Evolutionary conservation across 2,113 vertebrate species (phyloP).

Genomic region (Arizona elegans): DNA sequence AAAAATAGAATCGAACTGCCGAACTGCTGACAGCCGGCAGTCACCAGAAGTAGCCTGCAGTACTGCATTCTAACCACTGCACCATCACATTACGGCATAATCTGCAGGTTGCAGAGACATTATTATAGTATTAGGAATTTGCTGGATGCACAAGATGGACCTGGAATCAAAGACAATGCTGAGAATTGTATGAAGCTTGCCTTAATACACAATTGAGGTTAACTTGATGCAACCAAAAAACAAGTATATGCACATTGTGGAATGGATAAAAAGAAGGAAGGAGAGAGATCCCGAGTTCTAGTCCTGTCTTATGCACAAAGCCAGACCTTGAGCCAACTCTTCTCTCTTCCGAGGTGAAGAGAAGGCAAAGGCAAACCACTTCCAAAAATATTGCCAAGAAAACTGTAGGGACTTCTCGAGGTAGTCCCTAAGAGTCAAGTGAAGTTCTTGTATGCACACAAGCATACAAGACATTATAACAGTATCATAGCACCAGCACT

Average conservation of each 20-base stretch:
- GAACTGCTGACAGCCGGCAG: no score
- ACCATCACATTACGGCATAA: neutral
- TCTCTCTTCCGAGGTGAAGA: neutral
- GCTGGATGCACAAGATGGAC: neutral
- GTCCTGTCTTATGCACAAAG: neutral
- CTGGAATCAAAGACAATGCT: neutral
- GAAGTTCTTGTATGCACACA: neutral
- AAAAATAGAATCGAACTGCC: no score
- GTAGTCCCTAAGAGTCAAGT: neutral
- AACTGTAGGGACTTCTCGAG: neutral
- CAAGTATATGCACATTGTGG: neutral
- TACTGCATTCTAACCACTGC: no score
- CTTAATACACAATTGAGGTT: neutral
- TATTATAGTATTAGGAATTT: neutral
- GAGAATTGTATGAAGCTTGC: neutral
- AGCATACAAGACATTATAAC: neutral
- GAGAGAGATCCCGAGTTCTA: neutral
- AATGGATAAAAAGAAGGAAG: neutral
- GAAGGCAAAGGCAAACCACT: neutral
- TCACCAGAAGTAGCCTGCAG: no score
- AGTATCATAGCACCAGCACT: neutral
- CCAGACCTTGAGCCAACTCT: neutral
- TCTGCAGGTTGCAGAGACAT: neutral
- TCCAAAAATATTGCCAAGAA: neutral
- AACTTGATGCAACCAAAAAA: neutral